Evolutionary conservation across 2,113 vertebrate species (phyloP).

Genomic region (Colistium nudipinnis): DNA sequence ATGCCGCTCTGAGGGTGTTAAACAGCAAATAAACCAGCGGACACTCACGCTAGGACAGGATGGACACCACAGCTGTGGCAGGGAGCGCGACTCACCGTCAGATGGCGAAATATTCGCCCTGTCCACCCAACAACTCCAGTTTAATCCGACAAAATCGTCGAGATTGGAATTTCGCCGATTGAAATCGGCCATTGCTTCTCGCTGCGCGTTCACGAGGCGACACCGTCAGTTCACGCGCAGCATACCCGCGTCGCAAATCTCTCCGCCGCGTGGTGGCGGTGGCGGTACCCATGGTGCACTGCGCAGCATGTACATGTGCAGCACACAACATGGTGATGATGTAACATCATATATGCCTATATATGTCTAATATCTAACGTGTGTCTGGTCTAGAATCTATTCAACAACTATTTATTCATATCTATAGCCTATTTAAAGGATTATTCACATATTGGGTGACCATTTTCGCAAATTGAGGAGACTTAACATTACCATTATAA

Average conservation of each 20-base stretch:
- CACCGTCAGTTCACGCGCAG: slow-evolving; percentile 78
- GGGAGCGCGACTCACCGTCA: slow-evolving; percentile 82
- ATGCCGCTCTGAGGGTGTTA: slow-evolving; percentile 42
- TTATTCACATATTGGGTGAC: no score
- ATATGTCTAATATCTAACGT: no score
- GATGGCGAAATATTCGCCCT: slow-evolving; percentile 75
- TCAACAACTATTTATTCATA: no score
- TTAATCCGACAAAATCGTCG: slow-evolving; percentile 89
- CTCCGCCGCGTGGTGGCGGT: slow-evolving; percentile 64
- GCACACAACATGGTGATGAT: background rate
- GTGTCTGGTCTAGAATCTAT: no score
- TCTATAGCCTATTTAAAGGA: no score
- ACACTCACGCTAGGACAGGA: background rate
- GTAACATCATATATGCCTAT: background rate
- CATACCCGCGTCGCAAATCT: slow-evolving; percentile 63
- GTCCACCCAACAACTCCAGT: slow-evolving; percentile 88
- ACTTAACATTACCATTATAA: no score
- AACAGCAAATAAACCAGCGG: slow-evolving; percentile 50
- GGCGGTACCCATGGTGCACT: background rate
- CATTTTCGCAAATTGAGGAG: no score
- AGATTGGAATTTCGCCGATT: slow-evolving; percentile 87
- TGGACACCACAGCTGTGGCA: background rate
- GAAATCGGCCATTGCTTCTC: slow-evolving; percentile 89
- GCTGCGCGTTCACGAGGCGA: slow-evolving; percentile 85
- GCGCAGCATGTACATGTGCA: background rate